A percentile compares a stretch with the other conserved stretches of the same genome.
Evolutionary conservation across 2,797 vertebrate species (phyloP).

Genomic region (Siniperca scherzeri): DNA sequence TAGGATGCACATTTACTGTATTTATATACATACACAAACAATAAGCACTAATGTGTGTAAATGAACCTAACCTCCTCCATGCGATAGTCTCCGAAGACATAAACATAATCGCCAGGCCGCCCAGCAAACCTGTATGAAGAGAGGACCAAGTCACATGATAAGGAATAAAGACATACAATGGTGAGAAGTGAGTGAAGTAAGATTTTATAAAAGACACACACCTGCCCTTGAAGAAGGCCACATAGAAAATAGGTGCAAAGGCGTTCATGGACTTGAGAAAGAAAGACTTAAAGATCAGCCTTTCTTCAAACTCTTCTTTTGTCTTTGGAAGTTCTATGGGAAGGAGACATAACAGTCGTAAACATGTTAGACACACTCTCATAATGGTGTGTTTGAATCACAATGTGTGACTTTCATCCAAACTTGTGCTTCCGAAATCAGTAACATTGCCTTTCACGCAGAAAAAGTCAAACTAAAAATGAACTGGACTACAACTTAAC

Average conservation of each 20-base stretch:
- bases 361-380: neutral
- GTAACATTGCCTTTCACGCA: neutral
- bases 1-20: neutral
- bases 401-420: neutral
- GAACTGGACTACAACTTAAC: neutral
- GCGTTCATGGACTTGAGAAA: constrained; percentile 98
- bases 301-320: constrained; percentile 95
- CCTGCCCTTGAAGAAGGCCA: constrained; percentile 99
- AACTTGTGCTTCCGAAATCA: neutral
- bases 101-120: constrained; percentile 94
- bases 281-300: constrained; percentile 96
- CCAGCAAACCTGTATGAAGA: constrained; percentile 91
- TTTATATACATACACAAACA: neutral
- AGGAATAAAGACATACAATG: neutral
- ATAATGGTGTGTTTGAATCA: neutral
- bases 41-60: neutral
- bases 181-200: neutral
- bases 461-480: neutral
- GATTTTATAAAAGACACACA: constrained; percentile 67
- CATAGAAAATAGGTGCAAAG: constrained; percentile 98
- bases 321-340: constrained; percentile 95
- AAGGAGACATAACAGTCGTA: constrained; percentile 10
- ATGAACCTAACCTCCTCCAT: constrained; percentile 93
- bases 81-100: constrained; percentile 93
- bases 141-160: neutral